A percentile compares a stretch with the other conserved stretches of the same genome.
Evolutionary conservation across 2,113 vertebrate genomes (phyloP).

Genomic region (Phoxinus phoxinus): DNA sequence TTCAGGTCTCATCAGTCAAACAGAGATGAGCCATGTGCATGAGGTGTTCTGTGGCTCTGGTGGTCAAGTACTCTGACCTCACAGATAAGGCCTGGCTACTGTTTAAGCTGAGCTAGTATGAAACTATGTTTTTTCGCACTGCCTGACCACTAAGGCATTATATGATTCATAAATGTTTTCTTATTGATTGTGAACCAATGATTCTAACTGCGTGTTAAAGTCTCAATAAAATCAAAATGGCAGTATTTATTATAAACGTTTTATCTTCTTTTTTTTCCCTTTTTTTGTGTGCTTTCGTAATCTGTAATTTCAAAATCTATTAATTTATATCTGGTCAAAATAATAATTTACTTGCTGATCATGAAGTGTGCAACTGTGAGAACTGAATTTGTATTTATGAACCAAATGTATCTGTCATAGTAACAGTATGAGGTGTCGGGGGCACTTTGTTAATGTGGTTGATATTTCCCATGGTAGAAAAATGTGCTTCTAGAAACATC

Average conservation of each 20-base stretch:
- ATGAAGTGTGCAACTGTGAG: too few species aligned
- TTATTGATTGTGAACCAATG: neutral
- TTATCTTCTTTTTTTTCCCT: too few species aligned
- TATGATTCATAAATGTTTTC: too few species aligned
- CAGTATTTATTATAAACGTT: too few species aligned
- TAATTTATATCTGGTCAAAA: too few species aligned
- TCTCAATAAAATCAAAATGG: too few species aligned
- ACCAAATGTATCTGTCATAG: too few species aligned
- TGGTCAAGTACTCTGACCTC: conserved; percentile 27
- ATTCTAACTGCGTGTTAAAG: neutral
- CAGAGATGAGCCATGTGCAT: neutral
- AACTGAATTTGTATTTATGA: too few species aligned
- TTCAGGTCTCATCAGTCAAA: neutral
- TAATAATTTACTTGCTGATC: too few species aligned
- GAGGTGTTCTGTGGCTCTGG: neutral
- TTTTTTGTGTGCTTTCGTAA: too few species aligned
- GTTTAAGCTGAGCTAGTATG: neutral
- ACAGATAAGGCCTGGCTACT: neutral
- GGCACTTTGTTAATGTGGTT: neutral
- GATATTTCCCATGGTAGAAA: conserved; percentile 22
- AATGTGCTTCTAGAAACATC: conserved; percentile 14
- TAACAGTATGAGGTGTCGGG: neutral
- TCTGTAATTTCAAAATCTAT: too few species aligned
- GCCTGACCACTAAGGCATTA: neutral
- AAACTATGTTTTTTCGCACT: neutral